These are phyloP conservation scores for Diarsia dahlii DNA, from an alignment of 2,888 invertebrate species.

Conservation along the genomic window DNA sequence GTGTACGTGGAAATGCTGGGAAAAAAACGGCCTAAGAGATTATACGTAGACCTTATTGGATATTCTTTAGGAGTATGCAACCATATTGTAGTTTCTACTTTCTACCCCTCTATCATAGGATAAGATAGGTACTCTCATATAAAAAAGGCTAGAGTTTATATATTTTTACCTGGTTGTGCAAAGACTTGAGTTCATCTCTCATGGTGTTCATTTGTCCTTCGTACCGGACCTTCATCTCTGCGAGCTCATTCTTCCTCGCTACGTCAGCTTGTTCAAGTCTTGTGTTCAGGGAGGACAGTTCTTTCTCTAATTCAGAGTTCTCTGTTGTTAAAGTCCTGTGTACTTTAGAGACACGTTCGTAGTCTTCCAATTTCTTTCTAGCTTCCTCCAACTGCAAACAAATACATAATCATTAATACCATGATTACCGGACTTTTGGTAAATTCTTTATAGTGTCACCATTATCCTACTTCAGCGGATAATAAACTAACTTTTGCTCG, in stretches of 20 bases:
- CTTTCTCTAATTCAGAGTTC: slow-evolving; percentile 94
- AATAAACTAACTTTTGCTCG: no score
- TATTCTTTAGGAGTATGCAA: background rate
- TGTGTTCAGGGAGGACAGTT: slow-evolving; percentile 93
- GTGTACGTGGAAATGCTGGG: background rate
- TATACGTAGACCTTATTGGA: background rate
- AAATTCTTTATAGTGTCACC: no score
- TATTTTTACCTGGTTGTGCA: slow-evolving; percentile 93
- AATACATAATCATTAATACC: no score
- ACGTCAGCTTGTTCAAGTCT: slow-evolving; percentile 93
- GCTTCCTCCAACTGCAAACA: slow-evolving; percentile 96
- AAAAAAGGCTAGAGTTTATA: background rate
- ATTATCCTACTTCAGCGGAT: no score
- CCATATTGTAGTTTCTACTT: background rate
- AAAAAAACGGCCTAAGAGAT: background rate
- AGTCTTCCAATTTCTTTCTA: slow-evolving; percentile 95
- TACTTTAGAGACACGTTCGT: slow-evolving; percentile 95
- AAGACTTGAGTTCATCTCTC: slow-evolving; percentile 95
- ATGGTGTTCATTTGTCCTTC: slow-evolving; percentile 96
- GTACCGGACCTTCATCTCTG: slow-evolving; percentile 95
- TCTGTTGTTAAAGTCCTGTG: slow-evolving; percentile 95
- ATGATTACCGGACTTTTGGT: no score
- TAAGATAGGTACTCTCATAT: background rate
- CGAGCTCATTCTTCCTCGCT: slow-evolving; percentile 94
- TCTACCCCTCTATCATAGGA: no score